Base-by-base conservation (phyloP, 1,140 invertebrate genomes). In the Aphelenchoides besseyi region DNA sequence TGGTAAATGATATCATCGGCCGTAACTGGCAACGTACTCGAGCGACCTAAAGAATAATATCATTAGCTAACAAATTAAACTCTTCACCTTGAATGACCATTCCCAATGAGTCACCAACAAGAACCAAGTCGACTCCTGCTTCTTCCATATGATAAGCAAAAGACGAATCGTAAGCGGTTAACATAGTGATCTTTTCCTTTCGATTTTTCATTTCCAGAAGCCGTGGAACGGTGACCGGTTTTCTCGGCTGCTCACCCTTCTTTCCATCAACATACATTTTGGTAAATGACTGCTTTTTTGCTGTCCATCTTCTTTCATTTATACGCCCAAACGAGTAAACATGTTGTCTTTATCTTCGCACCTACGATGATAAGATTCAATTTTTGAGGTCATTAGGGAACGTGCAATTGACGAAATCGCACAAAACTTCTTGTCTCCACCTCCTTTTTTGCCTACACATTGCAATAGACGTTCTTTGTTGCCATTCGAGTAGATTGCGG, bases 151-250 rank as follows among this genome's bases (percentile, higher is more conserved):
- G 53, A 1, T n/a, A 23, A n/a, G 78, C 70, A 29, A 70, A 74
- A 5, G 29, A 36, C 9, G 71, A 35, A 54, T 77, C 75, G 36
- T 77, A 77, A 36, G 68, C 48, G 0, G 75, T 77, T 8, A 77
- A 54, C 77, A 79, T 77, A 16, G 67, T 59, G 23, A 72, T 77
- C 36, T 23, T 62, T 36, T 73, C 52, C 30, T 53, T 37, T 35
- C 16, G 61, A 62, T 52, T 36, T 74, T 80, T 62, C 63, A 57
- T 62, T 76, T 78, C 12, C 70, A 90, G 90, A 18, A 70, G 70
- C 8, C 28, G 23, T 8, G 63, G 68, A 33, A 70, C 68, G 12
- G 68, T 70, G 68, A 70, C 68, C 3, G 68, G 68, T 36, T 70
- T 68, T 5, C 62, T 8, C 18, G 5, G 26, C 5, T 28, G 26